Conservation (phyloP, 2,888 invertebrate genomes). For the Desoria tigrina region DNA sequence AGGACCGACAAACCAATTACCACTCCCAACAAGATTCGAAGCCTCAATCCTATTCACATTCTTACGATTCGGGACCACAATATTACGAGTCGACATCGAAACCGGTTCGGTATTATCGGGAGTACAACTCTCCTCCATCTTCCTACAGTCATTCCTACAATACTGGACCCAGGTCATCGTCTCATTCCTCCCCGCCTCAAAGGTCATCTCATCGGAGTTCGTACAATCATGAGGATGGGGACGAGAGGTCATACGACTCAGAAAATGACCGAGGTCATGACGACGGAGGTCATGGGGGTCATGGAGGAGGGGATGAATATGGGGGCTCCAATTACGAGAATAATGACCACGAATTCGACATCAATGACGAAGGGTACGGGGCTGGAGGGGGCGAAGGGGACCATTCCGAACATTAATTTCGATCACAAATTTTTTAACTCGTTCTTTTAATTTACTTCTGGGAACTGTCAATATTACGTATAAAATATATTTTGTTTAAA, state of each 20-base stretch:
- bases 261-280: not conserved
- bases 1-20: constrained; percentile 6
- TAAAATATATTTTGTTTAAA: too few species aligned
- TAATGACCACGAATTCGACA: not conserved
- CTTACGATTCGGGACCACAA: constrained; percentile 19
- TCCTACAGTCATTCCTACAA: constrained; percentile 19
- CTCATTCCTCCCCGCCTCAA: constrained; percentile 19
- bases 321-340: constrained; percentile 7
- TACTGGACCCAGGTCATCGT: constrained; percentile 11
- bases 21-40: constrained; percentile 13
- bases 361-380: constrained; percentile 7
- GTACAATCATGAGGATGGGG: constrained; percentile 13
- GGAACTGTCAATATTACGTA: too few species aligned
- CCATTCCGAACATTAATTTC: too few species aligned
- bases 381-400: not conserved
- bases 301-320: not conserved
- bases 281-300: not conserved
- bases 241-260: not conserved
- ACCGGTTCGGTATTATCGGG: constrained; percentile 13
- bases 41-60: constrained; percentile 12
- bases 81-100: constrained; percentile 25
- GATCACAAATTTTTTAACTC: too few species aligned
- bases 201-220: constrained; percentile 11
- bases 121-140: constrained; percentile 20
- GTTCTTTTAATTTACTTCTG: too few species aligned